Conservation (phyloP, 2,888 invertebrate species). For the Pardosa pseudoannulata region DNA sequence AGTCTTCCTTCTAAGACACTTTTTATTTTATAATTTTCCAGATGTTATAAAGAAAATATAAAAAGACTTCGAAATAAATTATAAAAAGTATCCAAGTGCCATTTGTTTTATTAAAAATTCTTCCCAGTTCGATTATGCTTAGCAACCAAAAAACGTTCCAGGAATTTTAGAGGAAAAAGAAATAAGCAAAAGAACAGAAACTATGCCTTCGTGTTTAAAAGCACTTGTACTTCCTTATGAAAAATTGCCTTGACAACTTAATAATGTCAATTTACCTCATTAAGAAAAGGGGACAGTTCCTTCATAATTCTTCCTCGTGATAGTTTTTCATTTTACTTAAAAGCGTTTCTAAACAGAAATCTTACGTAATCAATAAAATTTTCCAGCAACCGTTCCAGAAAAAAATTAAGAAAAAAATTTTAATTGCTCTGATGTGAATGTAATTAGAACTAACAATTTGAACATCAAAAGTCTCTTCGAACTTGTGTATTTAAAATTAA, state of each 20-base stretch:
- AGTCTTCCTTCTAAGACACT: no score
- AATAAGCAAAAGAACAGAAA: no score
- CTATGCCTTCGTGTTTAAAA: no score
- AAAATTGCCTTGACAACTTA: not conserved
- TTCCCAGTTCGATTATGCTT: no score
- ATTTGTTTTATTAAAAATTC: no score
- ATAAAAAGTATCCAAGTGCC: no score
- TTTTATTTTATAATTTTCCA: no score
- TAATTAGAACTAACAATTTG: not conserved
- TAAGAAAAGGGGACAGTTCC: not conserved
- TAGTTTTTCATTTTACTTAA: not conserved
- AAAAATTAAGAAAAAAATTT: not conserved
- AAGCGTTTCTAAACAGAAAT: not conserved
- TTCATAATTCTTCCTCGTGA: not conserved
- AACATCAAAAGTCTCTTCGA: not conserved
- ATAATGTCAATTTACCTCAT: not conserved
- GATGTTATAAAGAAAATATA: no score
- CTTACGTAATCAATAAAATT: not conserved
- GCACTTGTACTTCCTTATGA: not conserved
- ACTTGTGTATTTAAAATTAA: constrained; percentile 6
- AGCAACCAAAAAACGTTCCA: no score
- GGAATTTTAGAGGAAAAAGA: no score
- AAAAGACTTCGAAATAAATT: no score
- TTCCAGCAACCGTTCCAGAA: no score
- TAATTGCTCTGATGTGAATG: not conserved